Percentiles rank a stretch among this genome's conserved stretches.
phyloP scores from a whole-genome alignment of 1,140 invertebrate species.

The Lysiphlebus fabarum region DNA sequence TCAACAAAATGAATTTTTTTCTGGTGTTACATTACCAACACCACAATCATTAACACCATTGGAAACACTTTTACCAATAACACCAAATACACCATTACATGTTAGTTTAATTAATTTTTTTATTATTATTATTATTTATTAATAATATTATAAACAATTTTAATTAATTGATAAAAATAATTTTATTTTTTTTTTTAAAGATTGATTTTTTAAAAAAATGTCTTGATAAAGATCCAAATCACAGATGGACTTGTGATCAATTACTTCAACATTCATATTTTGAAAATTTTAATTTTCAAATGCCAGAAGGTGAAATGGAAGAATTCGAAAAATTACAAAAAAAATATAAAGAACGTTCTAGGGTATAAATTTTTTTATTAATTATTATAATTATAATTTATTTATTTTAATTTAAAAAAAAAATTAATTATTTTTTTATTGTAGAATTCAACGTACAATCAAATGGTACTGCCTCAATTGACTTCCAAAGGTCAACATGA shows the following conservation, averaged over 20 bases:
- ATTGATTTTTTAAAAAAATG: slow-evolving; percentile 93
- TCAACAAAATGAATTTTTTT: slow-evolving; percentile 92
- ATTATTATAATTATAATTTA: not conserved
- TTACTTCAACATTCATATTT: slow-evolving; percentile 87
- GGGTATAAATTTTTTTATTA: slow-evolving; percentile 46
- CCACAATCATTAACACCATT: slow-evolving; percentile 83
- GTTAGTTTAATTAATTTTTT: not conserved
- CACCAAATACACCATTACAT: slow-evolving; percentile 57
- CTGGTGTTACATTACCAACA: slow-evolving; percentile 87
- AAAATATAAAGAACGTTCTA: slow-evolving; percentile 58
- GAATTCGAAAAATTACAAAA: slow-evolving; percentile 66
- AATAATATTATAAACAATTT: not conserved
- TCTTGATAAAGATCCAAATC: slow-evolving; percentile 88
- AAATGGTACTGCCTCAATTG: slow-evolving; percentile 65
- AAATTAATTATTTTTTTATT: slow-evolving; percentile 31
- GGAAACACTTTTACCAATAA: slow-evolving; percentile 77
- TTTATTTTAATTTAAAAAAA: slow-evolving; percentile 5
- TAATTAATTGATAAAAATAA: not conserved
- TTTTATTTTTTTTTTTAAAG: slow-evolving; percentile 26
- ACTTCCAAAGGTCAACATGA: slow-evolving; percentile 52
- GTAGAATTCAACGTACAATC: slow-evolving; percentile 57
- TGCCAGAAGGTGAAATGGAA: slow-evolving; percentile 68
- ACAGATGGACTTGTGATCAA: slow-evolving; percentile 88
- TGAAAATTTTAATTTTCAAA: slow-evolving; percentile 73
- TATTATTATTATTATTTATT: not conserved